Percentiles rank a stretch among this genome's conserved stretches.
Conservation (phyloP, 1,140 invertebrate genomes). For the Galendromus occidentalis region DNA sequence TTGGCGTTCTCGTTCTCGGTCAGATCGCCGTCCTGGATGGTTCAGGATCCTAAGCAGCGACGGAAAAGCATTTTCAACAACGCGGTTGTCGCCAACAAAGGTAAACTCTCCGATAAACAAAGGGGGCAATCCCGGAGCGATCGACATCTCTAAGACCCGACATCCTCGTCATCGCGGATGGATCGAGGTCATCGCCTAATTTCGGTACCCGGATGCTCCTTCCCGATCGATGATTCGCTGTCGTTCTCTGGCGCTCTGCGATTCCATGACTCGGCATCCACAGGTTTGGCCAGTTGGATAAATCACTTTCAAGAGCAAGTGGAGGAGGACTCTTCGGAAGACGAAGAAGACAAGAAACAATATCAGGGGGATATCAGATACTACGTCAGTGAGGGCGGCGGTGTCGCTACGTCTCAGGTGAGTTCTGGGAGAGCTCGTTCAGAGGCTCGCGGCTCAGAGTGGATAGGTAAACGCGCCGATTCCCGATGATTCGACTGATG, state of each 20-base stretch:
- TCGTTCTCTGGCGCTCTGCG: too few species aligned
- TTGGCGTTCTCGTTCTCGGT: neutral
- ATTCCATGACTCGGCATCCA: neutral
- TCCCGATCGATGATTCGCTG: too few species aligned
- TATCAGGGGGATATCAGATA: constrained; percentile 1
- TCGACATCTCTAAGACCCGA: too few species aligned
- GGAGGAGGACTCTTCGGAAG: neutral
- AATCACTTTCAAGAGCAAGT: neutral
- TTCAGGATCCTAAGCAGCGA: neutral
- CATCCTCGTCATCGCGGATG: too few species aligned
- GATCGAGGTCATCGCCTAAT: too few species aligned
- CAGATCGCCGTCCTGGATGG: constrained; percentile 6
- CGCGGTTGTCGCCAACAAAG: neutral
- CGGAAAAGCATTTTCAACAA: constrained; percentile 6
- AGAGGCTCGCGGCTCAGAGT: too few species aligned
- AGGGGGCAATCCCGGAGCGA: too few species aligned
- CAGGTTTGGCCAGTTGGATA: constrained; percentile 7
- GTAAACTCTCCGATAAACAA: neutral
- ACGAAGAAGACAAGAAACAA: neutral
- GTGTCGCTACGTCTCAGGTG: constrained; percentile 1
- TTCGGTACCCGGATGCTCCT: too few species aligned
- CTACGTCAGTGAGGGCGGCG: constrained; percentile 8
- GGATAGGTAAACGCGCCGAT: too few species aligned
- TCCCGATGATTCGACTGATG: too few species aligned
- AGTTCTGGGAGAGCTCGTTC: too few species aligned